Conservation (phyloP, 2,113 vertebrate species). For the Antechinus stuartii region DNA sequence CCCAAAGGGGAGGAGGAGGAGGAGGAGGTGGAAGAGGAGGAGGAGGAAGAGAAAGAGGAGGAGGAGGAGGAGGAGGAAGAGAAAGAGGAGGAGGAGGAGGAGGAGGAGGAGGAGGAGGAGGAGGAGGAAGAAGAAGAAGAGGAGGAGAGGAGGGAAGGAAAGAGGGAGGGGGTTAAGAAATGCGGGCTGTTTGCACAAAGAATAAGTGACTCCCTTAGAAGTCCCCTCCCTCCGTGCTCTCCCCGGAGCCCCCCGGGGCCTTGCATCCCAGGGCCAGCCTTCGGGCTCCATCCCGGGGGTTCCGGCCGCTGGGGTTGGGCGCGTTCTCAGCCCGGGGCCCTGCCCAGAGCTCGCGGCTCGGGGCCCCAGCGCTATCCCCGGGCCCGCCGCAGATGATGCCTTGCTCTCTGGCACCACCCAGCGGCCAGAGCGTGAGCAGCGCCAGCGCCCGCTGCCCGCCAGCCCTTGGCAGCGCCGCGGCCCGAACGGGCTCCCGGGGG, state of each 20-base stretch:
- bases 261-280: background rate
- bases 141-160: background rate
- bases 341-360: background rate
- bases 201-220: background rate
- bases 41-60: no score
- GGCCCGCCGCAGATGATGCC: background rate
- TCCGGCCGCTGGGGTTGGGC: background rate
- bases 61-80: background rate
- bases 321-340: background rate
- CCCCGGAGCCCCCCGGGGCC: background rate
- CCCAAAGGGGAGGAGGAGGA: background rate
- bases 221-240: background rate
- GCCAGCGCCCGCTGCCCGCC: no score
- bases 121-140: no score
- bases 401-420: conserved; percentile 68
- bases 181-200: conserved; percentile 29
- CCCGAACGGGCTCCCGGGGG: rapidly evolving
- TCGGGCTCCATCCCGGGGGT: background rate
- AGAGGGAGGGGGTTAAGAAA: background rate
- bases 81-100: background rate
- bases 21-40: background rate
- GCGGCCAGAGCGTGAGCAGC: background rate
- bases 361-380: background rate
- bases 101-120: background rate
- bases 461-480: background rate